phyloP scores from a whole-genome alignment of 2,888 invertebrate genomes.

The Drosophila nr. medialis region DNA sequence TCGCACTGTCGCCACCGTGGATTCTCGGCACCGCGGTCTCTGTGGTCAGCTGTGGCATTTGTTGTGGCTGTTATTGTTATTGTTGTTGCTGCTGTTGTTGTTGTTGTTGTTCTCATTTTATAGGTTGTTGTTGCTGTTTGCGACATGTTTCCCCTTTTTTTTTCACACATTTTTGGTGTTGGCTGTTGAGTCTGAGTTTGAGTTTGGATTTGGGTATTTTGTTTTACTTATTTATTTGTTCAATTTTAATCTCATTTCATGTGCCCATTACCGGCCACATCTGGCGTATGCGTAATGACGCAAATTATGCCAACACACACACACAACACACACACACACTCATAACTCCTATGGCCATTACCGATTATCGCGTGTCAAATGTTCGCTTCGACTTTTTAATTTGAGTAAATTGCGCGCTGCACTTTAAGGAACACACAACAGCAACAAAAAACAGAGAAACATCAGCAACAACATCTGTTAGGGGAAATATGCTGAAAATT shows the following conservation, averaged over 20 bases:
- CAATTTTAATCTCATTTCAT: conserved; percentile 46
- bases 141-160: conserved; percentile 66
- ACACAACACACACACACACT: conserved; percentile 9
- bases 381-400: conserved; percentile 73
- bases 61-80: conserved; percentile 18
- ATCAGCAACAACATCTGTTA: conserved; percentile 38
- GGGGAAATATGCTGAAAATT: conserved; percentile 31
- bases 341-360: conserved; percentile 36
- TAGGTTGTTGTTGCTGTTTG: conserved; percentile 42
- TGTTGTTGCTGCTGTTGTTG: conserved; percentile 41
- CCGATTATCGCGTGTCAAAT: conserved; percentile 72
- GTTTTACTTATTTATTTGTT: conserved; percentile 21
- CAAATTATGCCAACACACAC: conserved; percentile 44
- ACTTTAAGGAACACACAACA: conserved; percentile 29
- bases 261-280: conserved; percentile 44
- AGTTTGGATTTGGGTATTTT: conserved; percentile 8
- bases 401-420: conserved; percentile 67
- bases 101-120: conserved; percentile 28
- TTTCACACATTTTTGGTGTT: conserved; percentile 69
- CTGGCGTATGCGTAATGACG: conserved; percentile 73
- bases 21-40: not conserved
- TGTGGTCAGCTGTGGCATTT: conserved; percentile 25
- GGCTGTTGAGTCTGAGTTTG: conserved; percentile 20
- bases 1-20: conserved; percentile 54
- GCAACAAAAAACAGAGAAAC: conserved; percentile 4